Evolutionary conservation across 2,113 vertebrate genomes (phyloP).

Genomic region (Climacteris rufus): DNA sequence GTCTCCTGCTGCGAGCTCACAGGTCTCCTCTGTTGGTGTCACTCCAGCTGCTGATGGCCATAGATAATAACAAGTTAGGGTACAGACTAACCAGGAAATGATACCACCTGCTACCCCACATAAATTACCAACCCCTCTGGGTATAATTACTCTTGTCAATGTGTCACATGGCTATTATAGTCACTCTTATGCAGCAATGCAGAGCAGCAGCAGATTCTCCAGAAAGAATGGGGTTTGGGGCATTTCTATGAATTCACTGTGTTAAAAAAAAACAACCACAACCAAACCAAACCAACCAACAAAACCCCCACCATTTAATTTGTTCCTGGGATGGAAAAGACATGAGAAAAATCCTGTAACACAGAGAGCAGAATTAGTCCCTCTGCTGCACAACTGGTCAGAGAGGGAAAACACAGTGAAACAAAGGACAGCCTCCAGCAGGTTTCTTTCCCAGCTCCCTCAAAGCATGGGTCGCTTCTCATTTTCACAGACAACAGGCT

Average conservation of each 20-base stretch:
- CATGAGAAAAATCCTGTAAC: neutral
- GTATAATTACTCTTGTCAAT: conserved; percentile 49
- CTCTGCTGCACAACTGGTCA: neutral
- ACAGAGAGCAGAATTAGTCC: neutral
- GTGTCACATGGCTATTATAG: conserved; percentile 23
- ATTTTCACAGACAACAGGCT: neutral
- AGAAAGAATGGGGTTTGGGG: neutral
- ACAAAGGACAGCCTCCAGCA: neutral
- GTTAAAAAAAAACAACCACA: neutral
- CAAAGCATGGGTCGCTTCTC: neutral
- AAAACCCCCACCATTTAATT: neutral
- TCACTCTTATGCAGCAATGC: neutral
- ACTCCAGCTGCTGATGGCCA: conserved; percentile 41
- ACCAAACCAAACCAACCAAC: neutral
- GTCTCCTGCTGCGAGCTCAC: neutral
- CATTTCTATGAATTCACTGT: neutral
- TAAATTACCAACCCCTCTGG: conserved; percentile 29
- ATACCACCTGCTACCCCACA: conserved; percentile 47
- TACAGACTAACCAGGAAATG: conserved; percentile 39
- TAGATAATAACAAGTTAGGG: conserved; percentile 52
- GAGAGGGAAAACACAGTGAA: neutral
- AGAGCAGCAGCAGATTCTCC: neutral
- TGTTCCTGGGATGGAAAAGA: neutral
- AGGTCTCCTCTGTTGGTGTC: conserved; percentile 24
- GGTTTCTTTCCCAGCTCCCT: neutral